Conservation (phyloP, 2,888 invertebrate species). For the Panzeria rudis region DNA sequence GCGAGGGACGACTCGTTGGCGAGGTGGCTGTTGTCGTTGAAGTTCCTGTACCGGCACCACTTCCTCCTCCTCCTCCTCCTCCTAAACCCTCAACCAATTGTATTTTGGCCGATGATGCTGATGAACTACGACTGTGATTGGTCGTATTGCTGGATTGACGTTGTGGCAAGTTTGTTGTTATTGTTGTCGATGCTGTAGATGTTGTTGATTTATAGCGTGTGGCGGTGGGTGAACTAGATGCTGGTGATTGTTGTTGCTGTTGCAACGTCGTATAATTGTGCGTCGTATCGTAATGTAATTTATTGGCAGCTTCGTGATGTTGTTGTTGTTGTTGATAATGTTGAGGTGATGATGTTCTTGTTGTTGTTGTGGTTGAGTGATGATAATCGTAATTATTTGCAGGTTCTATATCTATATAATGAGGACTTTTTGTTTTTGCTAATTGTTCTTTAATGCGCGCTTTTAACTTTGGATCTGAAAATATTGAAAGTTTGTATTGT, state of each 20-base stretch:
- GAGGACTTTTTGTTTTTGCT: constrained; percentile 85
- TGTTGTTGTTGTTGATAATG: constrained; percentile 67
- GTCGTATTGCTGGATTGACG: constrained; percentile 74
- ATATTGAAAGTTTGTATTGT: background rate
- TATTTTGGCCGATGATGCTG: constrained; percentile 81
- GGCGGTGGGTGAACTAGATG: constrained; percentile 76
- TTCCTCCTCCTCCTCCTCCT: constrained; percentile 61
- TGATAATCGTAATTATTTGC: constrained; percentile 83
- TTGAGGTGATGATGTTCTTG: constrained; percentile 71
- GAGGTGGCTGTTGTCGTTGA: constrained; percentile 76
- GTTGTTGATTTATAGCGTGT: constrained; percentile 77
- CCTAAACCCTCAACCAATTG: constrained; percentile 77
- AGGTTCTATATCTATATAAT: constrained; percentile 85
- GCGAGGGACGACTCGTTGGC: constrained; percentile 84
- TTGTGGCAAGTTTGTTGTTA: constrained; percentile 78
- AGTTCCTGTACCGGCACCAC: constrained; percentile 66
- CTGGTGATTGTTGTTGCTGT: constrained; percentile 73
- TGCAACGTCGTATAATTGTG: constrained; percentile 68
- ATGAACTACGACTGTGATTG: constrained; percentile 80
- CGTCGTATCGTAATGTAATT: constrained; percentile 62
- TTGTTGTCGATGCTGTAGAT: constrained; percentile 54
- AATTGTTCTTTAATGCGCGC: constrained; percentile 90
- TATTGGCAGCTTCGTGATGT: constrained; percentile 70
- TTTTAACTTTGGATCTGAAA: constrained; percentile 93
- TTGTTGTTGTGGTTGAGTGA: constrained; percentile 65